Conservation (phyloP, 1,140 invertebrate species). For the Plodia interpunctella region DNA sequence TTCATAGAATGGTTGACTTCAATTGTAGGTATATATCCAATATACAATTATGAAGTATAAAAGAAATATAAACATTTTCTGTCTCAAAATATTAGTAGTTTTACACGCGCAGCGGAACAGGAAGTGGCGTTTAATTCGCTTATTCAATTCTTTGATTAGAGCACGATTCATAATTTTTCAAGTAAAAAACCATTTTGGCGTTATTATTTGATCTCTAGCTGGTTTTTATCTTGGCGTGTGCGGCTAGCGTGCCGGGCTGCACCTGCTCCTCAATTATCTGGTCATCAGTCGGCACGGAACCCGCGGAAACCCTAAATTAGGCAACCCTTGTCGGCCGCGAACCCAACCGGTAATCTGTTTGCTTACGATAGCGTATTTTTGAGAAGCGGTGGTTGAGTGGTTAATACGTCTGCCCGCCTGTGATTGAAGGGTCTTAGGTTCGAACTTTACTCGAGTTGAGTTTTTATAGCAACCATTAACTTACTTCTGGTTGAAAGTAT, state of each 20-base stretch:
- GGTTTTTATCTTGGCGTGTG: slow-evolving; percentile 38
- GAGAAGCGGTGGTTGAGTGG: too few species aligned
- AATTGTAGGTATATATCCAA: background rate
- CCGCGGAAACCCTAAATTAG: slow-evolving; percentile 47
- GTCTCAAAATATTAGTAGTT: background rate
- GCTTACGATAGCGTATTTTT: slow-evolving; percentile 3
- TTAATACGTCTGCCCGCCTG: too few species aligned
- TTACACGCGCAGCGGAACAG: slow-evolving; percentile 13
- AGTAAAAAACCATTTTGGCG: slow-evolving; percentile 12
- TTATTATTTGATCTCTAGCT: background rate
- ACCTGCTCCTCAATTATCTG: slow-evolving; percentile 65
- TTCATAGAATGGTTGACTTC: too few species aligned
- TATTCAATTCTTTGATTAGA: slow-evolving; percentile 22
- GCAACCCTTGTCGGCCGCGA: slow-evolving; percentile 25
- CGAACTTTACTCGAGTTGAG: too few species aligned
- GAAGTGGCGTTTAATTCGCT: slow-evolving; percentile 14
- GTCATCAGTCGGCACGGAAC: slow-evolving; percentile 58
- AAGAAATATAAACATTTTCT: too few species aligned
- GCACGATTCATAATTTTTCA: background rate
- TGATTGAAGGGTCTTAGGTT: too few species aligned
- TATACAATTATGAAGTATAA: background rate
- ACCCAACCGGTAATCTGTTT: slow-evolving; percentile 7
- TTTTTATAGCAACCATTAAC: too few species aligned
- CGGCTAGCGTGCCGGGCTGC: slow-evolving; percentile 50
- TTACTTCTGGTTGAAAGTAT: too few species aligned